phyloP scores from a whole-genome alignment of 2,888 invertebrate genomes.

The Anthrax anthrax region DNA sequence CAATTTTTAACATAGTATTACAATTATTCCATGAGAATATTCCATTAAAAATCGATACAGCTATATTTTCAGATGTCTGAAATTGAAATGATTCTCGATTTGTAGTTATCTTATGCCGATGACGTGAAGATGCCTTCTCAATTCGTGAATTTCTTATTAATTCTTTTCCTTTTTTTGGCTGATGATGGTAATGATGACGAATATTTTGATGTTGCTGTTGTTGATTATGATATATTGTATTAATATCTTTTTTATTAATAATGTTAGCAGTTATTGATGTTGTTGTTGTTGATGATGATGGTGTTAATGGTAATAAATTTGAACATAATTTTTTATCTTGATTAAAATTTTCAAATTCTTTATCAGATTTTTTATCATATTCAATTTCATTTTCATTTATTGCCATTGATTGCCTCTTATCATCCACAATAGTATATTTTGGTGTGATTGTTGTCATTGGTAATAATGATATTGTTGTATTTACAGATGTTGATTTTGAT shows the following conservation, averaged over 20 bases:
- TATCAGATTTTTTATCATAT: background rate
- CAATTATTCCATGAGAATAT: conserved; percentile 23
- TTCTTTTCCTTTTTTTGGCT: conserved; percentile 1
- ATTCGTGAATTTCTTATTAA: conserved; percentile 9
- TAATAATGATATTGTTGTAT: background rate
- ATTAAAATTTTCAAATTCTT: background rate
- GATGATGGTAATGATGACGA: background rate
- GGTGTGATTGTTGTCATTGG: background rate
- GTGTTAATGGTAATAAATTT: background rate
- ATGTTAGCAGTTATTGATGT: background rate
- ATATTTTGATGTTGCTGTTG: background rate
- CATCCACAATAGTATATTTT: background rate
- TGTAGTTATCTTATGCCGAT: conserved; percentile 5
- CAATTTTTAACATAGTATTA: conserved; percentile 20
- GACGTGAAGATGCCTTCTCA: conserved; percentile 5
- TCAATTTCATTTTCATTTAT: background rate
- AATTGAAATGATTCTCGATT: conserved; percentile 16
- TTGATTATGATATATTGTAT: background rate
- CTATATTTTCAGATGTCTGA: conserved; percentile 29
- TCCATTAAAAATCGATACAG: conserved; percentile 27
- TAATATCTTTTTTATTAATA: background rate
- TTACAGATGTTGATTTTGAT: background rate
- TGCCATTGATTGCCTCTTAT: background rate
- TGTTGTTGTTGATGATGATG: background rate
- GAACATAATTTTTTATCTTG: background rate